Percentiles rank a stretch among this genome's conserved stretches.
phyloP scores from a whole-genome alignment of 2,797 vertebrate species.

The Zonotrichia albicollis region DNA sequence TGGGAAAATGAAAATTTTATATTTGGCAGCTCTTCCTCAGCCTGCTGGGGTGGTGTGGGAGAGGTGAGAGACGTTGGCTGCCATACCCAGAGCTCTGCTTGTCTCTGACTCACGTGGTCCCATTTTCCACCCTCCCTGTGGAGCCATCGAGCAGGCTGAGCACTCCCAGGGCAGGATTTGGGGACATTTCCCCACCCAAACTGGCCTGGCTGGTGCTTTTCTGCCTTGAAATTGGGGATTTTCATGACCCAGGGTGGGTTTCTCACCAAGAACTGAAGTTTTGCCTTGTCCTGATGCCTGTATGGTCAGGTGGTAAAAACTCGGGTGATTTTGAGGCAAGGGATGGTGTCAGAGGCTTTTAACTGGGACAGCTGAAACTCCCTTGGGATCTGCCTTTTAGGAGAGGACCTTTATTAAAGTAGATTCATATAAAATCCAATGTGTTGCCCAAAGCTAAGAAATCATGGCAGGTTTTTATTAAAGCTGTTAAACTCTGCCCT shows the following conservation, averaged over 20 bases:
- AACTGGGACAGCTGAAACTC: background rate
- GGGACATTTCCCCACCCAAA: background rate
- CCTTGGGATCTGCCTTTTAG: background rate
- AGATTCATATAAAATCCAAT: background rate
- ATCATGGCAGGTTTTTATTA: background rate
- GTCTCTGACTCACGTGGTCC: background rate
- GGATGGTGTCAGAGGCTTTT: background rate
- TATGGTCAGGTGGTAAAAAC: background rate
- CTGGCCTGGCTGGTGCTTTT: background rate
- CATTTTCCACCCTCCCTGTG: background rate
- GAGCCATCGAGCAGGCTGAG: fast-evolving
- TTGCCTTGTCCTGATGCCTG: background rate
- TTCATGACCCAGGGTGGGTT: background rate
- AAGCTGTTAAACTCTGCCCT: conserved; percentile 43
- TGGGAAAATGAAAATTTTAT: background rate
- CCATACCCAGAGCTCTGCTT: background rate
- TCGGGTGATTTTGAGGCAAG: background rate
- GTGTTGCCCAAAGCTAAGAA: background rate
- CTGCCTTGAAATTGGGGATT: background rate
- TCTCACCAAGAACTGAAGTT: background rate
- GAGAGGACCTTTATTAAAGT: background rate
- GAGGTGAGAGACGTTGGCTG: background rate
- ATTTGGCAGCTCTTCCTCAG: background rate
- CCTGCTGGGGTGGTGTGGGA: background rate
- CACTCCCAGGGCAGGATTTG: fast-evolving